Base-by-base conservation (phyloP, 2,888 invertebrate species). In the Drosophila melanosoma region DNA sequence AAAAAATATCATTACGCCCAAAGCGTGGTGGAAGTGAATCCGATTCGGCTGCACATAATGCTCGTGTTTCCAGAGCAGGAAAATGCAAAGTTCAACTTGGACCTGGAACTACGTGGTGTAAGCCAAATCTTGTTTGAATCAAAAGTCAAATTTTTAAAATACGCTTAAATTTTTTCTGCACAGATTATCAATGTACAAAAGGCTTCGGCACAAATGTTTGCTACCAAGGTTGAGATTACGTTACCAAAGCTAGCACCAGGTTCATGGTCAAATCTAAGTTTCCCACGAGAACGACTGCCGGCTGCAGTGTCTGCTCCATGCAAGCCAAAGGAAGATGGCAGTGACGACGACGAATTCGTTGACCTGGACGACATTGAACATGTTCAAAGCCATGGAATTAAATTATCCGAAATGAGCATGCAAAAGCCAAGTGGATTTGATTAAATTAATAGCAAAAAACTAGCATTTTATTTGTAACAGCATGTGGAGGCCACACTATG, bases 141-240 rank as follows among this genome's bases (percentile, higher is more conserved):
- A 17, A 26, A 15, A 23, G 5, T 49, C 10, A 12, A 56, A 17
- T 15, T 48, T 48, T 51, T 12, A 23, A n/a, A 54, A 42, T 17
- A 26, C 26, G 12, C 11, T 29, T 6, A 15, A 11, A 48, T 2
- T 17, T 6, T 20, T 33, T 40, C 32, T 42, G 17, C 10, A 20
- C 5, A 98, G 99, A 94, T 97, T 36, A 94, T 99, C 48, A 95
- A 96, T 90, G 95, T 97, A 1, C 94, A 94, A 48, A 94, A 94
- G 62, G 96, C 97, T 89, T 94, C 94, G 77, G 97, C 96, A 0
- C 95, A 95, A 48, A 97, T 99, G 96, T 94, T 96, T 84, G 96
- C 96, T 17, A 96, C 97, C 17, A 99, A 99, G 95, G 95, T 99
- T 36, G 99, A 99, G 94, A 96, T 99, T 32, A 97, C 96, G 90